A percentile compares a stretch with the other conserved stretches of the same genome.
Evolutionary conservation across 2,797 vertebrate genomes (phyloP).

Genomic region (Sebastes taczanowskii): DNA sequence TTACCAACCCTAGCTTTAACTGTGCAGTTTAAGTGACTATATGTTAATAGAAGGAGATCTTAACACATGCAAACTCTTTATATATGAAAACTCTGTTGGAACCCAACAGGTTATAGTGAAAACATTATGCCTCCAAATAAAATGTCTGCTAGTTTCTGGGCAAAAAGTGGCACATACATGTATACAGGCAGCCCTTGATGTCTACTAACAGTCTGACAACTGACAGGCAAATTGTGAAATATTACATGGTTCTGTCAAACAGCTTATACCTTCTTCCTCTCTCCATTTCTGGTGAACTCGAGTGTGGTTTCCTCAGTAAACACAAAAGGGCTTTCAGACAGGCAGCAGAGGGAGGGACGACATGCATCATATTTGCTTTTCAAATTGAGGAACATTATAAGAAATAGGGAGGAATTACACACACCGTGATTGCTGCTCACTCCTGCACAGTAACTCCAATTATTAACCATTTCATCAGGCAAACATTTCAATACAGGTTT

Average conservation of each 20-base stretch:
- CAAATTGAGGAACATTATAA: conserved; percentile 1
- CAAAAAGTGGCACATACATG: conserved; percentile 39
- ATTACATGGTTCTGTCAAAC: conserved; percentile 62
- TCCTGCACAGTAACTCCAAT: background rate
- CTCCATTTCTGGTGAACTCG: conserved; percentile 24
- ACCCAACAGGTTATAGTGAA: conserved; percentile 3
- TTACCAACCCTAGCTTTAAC: background rate
- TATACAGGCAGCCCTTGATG: conserved; percentile 30
- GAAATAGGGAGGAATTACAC: background rate
- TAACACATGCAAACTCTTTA: background rate
- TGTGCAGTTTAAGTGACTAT: background rate
- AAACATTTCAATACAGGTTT: background rate
- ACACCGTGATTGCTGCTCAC: background rate
- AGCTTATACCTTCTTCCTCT: conserved; percentile 34
- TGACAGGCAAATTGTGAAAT: conserved; percentile 71
- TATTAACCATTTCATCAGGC: background rate
- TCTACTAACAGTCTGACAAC: conserved; percentile 55
- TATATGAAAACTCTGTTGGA: background rate
- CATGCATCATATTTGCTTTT: conserved; percentile 16
- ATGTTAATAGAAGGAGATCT: background rate
- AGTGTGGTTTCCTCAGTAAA: conserved; percentile 30
- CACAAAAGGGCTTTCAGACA: conserved; percentile 25
- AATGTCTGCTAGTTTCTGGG: conserved; percentile 16
- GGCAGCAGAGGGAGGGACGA: background rate
- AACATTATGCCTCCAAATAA: conserved; percentile 14